Evolutionary conservation across 1,140 invertebrate species (phyloP), one percentile per base, ranked within the genome.

Genomic region (Procambarus virginalis): DNA sequence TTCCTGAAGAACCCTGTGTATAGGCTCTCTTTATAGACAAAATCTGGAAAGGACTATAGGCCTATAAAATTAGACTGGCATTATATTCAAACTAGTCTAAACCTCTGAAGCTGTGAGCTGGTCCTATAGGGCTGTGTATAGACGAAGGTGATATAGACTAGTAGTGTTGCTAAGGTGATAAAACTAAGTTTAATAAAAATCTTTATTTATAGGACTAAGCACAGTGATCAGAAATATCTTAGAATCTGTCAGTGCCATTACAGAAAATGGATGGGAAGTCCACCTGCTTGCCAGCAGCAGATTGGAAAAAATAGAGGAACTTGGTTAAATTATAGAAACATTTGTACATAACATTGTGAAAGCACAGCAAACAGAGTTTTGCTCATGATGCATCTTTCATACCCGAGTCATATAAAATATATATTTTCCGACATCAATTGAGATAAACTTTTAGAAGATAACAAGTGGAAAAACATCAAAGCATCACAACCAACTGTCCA

Each of bases 211-310:
- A 20, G 20, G n/a, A n/a, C 5, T 9, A 22, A 73, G 68, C 22
- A 73, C 5, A 73, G 14, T 73, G 20, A 9, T 34, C 68, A 34
- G 34, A 73, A 5, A 17, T 64, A 12, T 64, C 2, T 8, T 8
- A 34, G 34, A 73, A 73, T 6, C 22, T 73, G 68, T 34, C 68
- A 34, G 2, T 73, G 14, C 22, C 10, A 34, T 34, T 4, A 73
- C n/a, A 34, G 6, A 73, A 73, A 34, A 73, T 73, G 5, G 3
- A 34, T 20, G 68, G 68, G 68, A 73, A 34, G 22, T 73, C 14
- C 4, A 73, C n/a, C 68, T 73, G 68, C 20, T 22, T 73, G 68
- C 68, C 68, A 34, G 68, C 68, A 73, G 68, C 68, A 73, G 68
- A 73, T 73, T 22, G n/a, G 5, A 73, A 73, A 34, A 73, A 20